A percentile compares a stretch with the other conserved stretches of the same genome.
These are phyloP conservation scores for Nipponacmea schrenckii DNA, from an alignment of 2,888 invertebrate genomes.

Conservation along the genomic window DNA sequence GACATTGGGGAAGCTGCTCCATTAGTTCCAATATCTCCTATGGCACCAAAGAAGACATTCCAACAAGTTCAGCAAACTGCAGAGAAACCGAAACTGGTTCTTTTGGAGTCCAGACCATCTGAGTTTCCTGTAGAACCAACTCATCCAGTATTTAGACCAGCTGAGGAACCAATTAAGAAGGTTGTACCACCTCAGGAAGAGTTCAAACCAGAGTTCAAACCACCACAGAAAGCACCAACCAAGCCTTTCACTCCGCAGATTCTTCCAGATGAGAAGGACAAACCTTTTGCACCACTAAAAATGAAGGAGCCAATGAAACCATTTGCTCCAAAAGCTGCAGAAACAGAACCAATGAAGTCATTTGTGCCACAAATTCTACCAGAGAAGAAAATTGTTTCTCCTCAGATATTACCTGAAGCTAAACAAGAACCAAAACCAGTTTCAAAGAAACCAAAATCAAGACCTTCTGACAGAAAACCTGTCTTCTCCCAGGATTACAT, in stretches of 20 bases:
- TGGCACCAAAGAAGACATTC: not conserved
- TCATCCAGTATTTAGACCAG: no score
- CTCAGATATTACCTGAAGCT: not conserved
- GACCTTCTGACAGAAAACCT: not conserved
- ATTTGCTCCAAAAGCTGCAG: no score
- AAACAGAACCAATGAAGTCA: no score
- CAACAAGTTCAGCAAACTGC: not conserved
- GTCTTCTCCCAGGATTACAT: not conserved
- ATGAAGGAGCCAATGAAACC: no score
- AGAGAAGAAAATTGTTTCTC: not conserved
- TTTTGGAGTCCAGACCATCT: no score
- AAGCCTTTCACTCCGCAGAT: not conserved
- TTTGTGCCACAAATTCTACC: not conserved
- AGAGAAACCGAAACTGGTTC: no score
- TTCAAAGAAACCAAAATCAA: not conserved
- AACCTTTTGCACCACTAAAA: no score
- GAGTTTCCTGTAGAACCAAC: no score
- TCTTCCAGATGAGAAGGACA: no score
- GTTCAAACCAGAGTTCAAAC: not conserved
- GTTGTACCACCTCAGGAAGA: no score
- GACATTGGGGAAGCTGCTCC: no score
- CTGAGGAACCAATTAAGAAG: no score
- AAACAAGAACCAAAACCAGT: not conserved
- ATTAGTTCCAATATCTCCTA: not conserved
- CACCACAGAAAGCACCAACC: not conserved